Percentiles rank a stretch among this genome's conserved stretches.
Evolutionary conservation across 2,797 vertebrate genomes (phyloP).

Genomic region (Gymnoscopelus braueri): DNA sequence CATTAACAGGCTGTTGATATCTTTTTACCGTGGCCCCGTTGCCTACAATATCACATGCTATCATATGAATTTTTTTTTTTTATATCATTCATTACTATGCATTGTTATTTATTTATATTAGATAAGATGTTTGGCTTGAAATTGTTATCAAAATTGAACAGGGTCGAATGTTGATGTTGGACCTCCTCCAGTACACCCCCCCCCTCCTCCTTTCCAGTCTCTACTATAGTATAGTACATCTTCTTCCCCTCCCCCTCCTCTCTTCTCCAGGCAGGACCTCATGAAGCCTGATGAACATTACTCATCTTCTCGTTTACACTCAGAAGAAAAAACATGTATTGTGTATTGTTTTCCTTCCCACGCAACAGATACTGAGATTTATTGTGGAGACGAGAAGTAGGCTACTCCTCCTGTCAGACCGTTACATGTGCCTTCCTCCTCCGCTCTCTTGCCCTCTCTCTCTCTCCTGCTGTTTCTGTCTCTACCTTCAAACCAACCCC

Average conservation of each 20-base stretch:
- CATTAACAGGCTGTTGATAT: no score
- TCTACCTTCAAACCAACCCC: not conserved
- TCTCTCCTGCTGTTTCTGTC: conserved; percentile 30
- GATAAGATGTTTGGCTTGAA: no score
- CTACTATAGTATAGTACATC: no score
- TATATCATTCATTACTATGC: no score
- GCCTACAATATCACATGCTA: no score
- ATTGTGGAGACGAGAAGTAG: conserved; percentile 43
- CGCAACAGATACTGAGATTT: conserved; percentile 31
- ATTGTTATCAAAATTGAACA: no score
- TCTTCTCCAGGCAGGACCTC: conserved; percentile 3
- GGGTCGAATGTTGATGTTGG: no score
- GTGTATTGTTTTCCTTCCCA: not conserved
- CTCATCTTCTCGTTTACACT: conserved; percentile 9
- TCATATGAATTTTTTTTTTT: no score
- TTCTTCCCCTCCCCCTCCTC: conserved; percentile 1
- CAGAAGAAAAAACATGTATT: not conserved
- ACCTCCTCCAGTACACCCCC: no score
- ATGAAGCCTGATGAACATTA: not conserved
- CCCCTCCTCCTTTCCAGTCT: no score
- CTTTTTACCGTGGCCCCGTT: no score
- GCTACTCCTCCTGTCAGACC: conserved; percentile 39
- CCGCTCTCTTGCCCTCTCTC: conserved; percentile 26
- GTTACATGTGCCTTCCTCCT: conserved; percentile 14
- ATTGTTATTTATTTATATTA: no score